A percentile compares a stretch with the other conserved stretches of the same genome.
These are phyloP conservation scores for Capra hircus DNA, from an alignment of 2,113 vertebrate genomes.

Conservation along the genomic window DNA sequence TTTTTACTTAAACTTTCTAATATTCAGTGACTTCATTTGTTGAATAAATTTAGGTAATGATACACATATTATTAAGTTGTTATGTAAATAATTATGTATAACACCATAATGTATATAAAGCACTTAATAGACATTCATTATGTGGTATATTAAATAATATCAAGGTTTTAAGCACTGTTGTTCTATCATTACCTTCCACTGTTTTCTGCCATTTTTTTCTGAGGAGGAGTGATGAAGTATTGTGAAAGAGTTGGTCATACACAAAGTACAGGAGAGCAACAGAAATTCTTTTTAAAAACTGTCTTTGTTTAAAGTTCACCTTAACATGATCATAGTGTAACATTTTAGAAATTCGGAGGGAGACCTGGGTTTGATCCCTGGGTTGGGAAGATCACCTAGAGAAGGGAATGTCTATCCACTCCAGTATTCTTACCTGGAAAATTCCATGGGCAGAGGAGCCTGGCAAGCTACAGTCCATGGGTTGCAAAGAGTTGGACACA, in stretches of 20 bases:
- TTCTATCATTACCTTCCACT: neutral
- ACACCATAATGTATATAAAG: neutral
- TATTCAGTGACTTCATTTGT: conserved; percentile 1
- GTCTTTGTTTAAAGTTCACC: neutral
- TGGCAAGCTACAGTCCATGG: neutral
- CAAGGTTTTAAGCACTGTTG: neutral
- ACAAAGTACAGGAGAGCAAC: neutral
- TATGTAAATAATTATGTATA: neutral
- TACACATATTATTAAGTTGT: neutral
- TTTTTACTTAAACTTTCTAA: conserved; percentile 1
- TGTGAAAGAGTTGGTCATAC: conserved; percentile 2
- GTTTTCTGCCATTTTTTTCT: neutral
- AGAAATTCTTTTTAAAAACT: conserved; percentile 11
- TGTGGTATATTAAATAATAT: conserved; percentile 19
- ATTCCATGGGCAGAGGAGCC: neutral
- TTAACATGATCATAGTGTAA: neutral
- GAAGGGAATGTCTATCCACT: neutral
- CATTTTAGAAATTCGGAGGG: neutral
- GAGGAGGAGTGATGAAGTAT: neutral
- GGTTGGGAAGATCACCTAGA: neutral
- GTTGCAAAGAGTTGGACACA: neutral
- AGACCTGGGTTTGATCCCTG: neutral
- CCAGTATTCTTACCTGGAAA: neutral
- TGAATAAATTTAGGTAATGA: conserved; percentile 27
- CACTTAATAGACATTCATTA: neutral